phyloP scores from a whole-genome alignment of 2,113 vertebrate species.

The Phycodurus eques region DNA sequence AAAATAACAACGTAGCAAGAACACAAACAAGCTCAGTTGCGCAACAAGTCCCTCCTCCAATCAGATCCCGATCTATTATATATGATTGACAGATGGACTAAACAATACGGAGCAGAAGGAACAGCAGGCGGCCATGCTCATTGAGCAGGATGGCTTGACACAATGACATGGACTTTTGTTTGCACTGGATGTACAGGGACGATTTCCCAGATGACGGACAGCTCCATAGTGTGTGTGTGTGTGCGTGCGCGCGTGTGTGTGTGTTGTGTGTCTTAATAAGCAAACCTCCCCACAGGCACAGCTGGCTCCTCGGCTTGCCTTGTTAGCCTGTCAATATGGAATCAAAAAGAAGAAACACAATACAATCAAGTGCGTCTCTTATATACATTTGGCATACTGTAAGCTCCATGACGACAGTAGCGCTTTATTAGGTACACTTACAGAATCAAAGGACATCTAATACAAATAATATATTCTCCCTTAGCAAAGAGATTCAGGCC shows the following conservation, averaged over 20 bases:
- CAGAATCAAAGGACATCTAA: neutral
- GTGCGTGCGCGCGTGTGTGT: neutral
- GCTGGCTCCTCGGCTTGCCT: slow-evolving; percentile 50
- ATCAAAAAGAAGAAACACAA: slow-evolving; percentile 25
- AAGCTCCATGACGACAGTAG: neutral
- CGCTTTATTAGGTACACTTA: neutral
- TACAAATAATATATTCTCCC: too few species aligned
- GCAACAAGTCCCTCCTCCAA: neutral
- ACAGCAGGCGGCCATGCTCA: neutral
- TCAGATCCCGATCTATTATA: neutral
- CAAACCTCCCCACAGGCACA: slow-evolving; percentile 50
- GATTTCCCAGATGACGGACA: neutral
- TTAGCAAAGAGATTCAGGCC: too few species aligned
- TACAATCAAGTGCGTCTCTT: neutral
- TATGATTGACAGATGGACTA: neutral
- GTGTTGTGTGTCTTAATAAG: slow-evolving; percentile 48
- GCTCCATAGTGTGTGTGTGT: slow-evolving; percentile 7
- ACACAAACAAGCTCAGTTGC: neutral
- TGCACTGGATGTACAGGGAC: neutral
- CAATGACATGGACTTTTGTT: neutral
- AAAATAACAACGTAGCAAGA: neutral
- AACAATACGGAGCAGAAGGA: neutral
- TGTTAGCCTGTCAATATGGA: slow-evolving; percentile 49
- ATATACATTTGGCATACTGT: too few species aligned
- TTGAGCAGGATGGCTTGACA: neutral